Conservation (phyloP, 2,888 invertebrate genomes). For the Halocaridina rubra region DNA sequence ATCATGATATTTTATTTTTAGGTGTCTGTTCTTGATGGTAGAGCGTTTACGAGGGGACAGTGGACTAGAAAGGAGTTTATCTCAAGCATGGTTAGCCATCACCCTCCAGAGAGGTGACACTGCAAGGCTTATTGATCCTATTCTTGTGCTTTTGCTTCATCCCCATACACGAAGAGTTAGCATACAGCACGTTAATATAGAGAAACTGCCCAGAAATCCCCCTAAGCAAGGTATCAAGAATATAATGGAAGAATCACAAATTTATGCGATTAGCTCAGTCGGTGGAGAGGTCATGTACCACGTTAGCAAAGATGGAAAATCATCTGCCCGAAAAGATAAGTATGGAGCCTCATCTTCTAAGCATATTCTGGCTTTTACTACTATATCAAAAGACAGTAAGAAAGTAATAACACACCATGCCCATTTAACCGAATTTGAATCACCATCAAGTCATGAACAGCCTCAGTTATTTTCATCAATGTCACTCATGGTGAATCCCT, state of each 20-base stretch:
- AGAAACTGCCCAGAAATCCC: slow-evolving; percentile 31
- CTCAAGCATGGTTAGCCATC: slow-evolving; percentile 81
- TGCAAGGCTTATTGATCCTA: slow-evolving; percentile 81
- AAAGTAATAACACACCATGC: slow-evolving; percentile 69
- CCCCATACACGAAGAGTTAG: slow-evolving; percentile 84
- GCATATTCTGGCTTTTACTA: slow-evolving; percentile 73
- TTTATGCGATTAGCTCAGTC: slow-evolving; percentile 85
- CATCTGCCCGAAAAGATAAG: slow-evolving; percentile 66
- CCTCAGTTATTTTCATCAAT: slow-evolving; percentile 71
- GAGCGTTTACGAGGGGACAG: slow-evolving; percentile 76
- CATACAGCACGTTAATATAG: slow-evolving; percentile 75
- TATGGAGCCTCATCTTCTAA: slow-evolving; percentile 70
- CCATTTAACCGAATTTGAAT: slow-evolving; percentile 70
- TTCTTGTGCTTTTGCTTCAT: slow-evolving; percentile 80
- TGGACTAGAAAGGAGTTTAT: slow-evolving; percentile 74
- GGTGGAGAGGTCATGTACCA: slow-evolving; percentile 82
- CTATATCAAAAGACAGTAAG: slow-evolving; percentile 70
- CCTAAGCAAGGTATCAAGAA: slow-evolving; percentile 18
- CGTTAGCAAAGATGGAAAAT: slow-evolving; percentile 69
- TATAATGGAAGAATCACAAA: slow-evolving; percentile 71
- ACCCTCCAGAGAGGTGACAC: slow-evolving; percentile 81
- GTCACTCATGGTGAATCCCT: slow-evolving; percentile 77
- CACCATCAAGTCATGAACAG: slow-evolving; percentile 70
- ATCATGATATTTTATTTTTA: neutral
- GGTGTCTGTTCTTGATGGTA: slow-evolving; percentile 79